Base-by-base conservation (phyloP, 2,888 invertebrate species). In the Thereva nobilitata region DNA sequence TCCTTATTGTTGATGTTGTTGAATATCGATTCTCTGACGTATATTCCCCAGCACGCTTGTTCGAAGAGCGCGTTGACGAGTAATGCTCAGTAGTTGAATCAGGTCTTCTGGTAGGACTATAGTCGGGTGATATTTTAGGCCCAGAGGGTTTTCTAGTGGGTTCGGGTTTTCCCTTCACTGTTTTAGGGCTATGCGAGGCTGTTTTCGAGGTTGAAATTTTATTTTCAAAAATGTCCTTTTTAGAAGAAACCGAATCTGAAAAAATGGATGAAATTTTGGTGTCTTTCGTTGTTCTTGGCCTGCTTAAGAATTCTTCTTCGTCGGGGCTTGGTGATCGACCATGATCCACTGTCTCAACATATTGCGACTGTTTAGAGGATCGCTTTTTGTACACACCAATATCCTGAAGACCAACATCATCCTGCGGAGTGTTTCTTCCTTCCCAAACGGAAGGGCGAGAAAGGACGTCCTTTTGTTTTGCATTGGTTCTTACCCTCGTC, bases 361-460 rank as follows among this genome's bases (percentile, higher is more conserved):
- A 23, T 23, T 23, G 23, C 23, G 23, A 23, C 23, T 23, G 23
- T 23, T 23, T 23, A 2, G 23, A 23, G 23, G 23, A 23, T 23
- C 47, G 67, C 1, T 56, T 68, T 65, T 81, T 81, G n/a, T 78
- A 76, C 0, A 83, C 81, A 12, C 83, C 82, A 49, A 84, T 84
- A 67, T 85, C 85, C 6, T 82, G 82, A 35, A 84, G 73, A 71
- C 84, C 85, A 0, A 75, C 74, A 34, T 75, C 75, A 6, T 72
- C 53, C 34, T 70, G 69, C 1, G 68, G 65, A 10, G 50, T 38
- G 7, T 59, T 76, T 66, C 77, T 73, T 4, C 75, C 77, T 70
- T 82, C 82, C 74, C 82, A 82, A 38, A 83, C 81, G 8, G 85
- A 83, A 1, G 85, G 84, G 67, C 84, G 78, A 45, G 76, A 82